phyloP scores from a whole-genome alignment of 2,113 vertebrate genomes.

The Toxostoma redivivum region DNA sequence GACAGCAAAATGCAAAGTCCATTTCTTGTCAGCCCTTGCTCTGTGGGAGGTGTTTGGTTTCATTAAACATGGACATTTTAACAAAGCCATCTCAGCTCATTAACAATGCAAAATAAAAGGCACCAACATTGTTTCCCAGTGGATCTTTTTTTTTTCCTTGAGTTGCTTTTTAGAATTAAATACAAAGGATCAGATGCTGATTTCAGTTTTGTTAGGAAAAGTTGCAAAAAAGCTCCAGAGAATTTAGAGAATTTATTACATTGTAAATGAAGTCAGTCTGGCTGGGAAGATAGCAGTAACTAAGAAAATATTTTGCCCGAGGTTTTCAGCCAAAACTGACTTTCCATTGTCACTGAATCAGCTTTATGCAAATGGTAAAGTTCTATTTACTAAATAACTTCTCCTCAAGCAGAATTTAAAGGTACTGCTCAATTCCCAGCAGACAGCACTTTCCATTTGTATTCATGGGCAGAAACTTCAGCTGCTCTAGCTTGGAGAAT shows the following conservation, averaged over 20 bases:
- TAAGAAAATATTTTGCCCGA: not conserved
- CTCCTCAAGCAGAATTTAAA: not conserved
- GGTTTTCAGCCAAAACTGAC: not conserved
- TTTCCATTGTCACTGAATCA: not conserved
- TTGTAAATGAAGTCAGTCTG: not conserved
- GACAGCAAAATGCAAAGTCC: not conserved
- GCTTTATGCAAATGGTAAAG: not conserved
- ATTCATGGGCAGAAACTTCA: not conserved
- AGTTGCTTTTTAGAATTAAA: not conserved
- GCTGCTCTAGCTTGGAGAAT: not conserved
- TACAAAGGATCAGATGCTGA: not conserved
- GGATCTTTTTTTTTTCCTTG: not conserved
- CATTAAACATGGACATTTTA: not conserved
- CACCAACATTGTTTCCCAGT: not conserved
- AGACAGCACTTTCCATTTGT: not conserved
- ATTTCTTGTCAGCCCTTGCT: not conserved
- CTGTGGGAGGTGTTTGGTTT: not conserved
- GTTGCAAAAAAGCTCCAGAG: not conserved
- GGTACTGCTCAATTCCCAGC: not conserved
- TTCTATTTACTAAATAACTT: constrained; percentile 17
- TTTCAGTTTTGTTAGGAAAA: not conserved
- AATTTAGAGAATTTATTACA: not conserved
- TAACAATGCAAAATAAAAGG: not conserved
- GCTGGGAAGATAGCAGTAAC: not conserved
- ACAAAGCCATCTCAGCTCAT: not conserved